Conservation (phyloP, 2,797 vertebrate species). For the Margarornis squamiger region DNA sequence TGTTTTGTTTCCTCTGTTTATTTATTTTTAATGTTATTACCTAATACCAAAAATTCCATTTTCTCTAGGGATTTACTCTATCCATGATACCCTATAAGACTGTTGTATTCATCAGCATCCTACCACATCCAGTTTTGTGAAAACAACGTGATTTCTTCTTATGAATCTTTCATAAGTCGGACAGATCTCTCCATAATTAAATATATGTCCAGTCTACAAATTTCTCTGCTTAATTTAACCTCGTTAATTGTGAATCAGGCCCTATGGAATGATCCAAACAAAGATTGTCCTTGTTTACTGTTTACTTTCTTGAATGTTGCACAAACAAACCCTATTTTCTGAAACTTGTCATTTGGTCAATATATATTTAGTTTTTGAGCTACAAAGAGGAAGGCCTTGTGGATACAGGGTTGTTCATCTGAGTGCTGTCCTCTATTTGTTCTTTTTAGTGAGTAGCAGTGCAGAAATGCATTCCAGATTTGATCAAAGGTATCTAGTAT, state of each 20-base stretch:
- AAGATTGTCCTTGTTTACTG: not conserved
- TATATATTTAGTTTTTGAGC: not conserved
- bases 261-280: not conserved
- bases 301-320: not conserved
- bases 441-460: conserved; percentile 29
- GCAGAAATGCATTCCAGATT: conserved; percentile 42
- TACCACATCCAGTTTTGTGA: not conserved
- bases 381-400: not conserved
- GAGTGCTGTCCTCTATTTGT: conserved; percentile 52
- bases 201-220: not conserved
- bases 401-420: not conserved
- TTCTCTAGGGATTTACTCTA: not conserved
- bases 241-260: not conserved
- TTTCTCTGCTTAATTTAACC: not conserved
- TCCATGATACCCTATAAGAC: fast-evolving
- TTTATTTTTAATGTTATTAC: not conserved
- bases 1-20: not conserved
- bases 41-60: not conserved
- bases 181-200: not conserved
- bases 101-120: not conserved
- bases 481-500: conserved; percentile 56
- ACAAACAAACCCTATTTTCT: not conserved
- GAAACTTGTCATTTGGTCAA: conserved; percentile 1
- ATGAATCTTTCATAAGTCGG: not conserved
- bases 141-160: not conserved